Conservation (phyloP, 2,113 vertebrate genomes). For the Cynopterus brachyotis region DNA sequence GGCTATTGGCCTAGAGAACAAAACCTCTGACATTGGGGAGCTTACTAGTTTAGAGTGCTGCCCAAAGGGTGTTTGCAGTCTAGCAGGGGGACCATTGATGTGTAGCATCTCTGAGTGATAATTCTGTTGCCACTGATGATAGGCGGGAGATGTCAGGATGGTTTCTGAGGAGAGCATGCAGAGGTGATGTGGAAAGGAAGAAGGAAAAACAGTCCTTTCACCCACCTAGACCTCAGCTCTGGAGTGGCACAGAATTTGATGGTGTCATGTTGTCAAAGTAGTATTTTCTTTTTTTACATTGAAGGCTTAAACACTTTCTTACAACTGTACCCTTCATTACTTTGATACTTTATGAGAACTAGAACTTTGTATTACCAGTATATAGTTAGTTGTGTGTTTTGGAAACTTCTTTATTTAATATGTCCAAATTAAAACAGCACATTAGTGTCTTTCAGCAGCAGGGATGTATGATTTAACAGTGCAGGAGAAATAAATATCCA, state of each 20-base stretch:
- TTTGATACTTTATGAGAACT: not conserved
- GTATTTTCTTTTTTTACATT: not conserved
- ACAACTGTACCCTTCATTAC: not conserved
- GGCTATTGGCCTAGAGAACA: not conserved
- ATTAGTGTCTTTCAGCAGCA: not conserved
- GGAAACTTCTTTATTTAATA: conserved; percentile 29
- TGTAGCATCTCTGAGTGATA: not conserved
- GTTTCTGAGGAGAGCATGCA: not conserved
- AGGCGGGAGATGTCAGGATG: not conserved
- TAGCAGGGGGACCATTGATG: no score
- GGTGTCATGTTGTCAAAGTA: not conserved
- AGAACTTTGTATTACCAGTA: not conserved
- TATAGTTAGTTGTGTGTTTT: conserved; percentile 26
- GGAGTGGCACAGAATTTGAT: not conserved
- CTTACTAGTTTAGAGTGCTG: not conserved
- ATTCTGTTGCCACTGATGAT: not conserved
- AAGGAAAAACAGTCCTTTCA: not conserved
- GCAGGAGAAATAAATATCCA: not conserved
- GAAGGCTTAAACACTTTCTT: not conserved
- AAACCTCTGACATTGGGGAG: not conserved
- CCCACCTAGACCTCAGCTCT: not conserved
- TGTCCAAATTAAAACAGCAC: conserved; percentile 18
- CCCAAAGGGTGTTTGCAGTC: not conserved
- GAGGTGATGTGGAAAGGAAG: not conserved
- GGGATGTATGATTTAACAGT: not conserved